Base-by-base conservation (phyloP, 2,888 invertebrate species). In the Hirtodrosophila confusa region DNA sequence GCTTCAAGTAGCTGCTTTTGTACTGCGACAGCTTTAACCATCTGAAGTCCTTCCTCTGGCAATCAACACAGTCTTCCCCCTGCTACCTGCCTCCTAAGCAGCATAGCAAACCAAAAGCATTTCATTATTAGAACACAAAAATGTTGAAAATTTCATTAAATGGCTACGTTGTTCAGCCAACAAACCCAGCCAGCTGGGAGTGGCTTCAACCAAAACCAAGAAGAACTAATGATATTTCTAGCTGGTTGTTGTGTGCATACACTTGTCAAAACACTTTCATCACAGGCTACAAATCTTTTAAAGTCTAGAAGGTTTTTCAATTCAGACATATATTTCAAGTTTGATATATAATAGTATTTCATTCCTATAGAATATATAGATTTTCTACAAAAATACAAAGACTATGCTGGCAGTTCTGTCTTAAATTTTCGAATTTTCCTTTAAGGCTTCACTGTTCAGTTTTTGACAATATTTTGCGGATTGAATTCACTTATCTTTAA, bases 111-210 rank as follows among this genome's bases (percentile, higher is more conserved):
- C 63, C 77, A 66, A 63, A 78, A 85, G 66, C 68, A 83, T 85
- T 82, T 86, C 75, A 85, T 86, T 85, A 82, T 83, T 75, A 78
- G 67, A 75, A 70, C 80, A 82, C 83, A 85, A 77, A 82, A 72
- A 82, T 82, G 68, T 66, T 51, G 75, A 82, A 82, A 84, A 83
- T 83, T 83, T 83, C 86, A 83, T 83, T 83, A 86, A 74, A 78
- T 73, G 60, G 55, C 69, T 61, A 69, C 65, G 35, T 53, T 64
- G 69, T 63, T 57, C 61, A 48, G 53, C 45, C 37, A 51, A 51
- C 55, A 36, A 63, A 70, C 56, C 61, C 43, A 49, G 29, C 40
- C 40, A 5, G 10, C 57, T 12, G 23, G 17, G 7, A 11, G 5
- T 17, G 37, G 23, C 27, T 11, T 33, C 31, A 54, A 44, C 36